A percentile compares a stretch with the other conserved stretches of the same genome.
phyloP scores from a whole-genome alignment of 2,888 invertebrate species.

The Aquatica leii region DNA sequence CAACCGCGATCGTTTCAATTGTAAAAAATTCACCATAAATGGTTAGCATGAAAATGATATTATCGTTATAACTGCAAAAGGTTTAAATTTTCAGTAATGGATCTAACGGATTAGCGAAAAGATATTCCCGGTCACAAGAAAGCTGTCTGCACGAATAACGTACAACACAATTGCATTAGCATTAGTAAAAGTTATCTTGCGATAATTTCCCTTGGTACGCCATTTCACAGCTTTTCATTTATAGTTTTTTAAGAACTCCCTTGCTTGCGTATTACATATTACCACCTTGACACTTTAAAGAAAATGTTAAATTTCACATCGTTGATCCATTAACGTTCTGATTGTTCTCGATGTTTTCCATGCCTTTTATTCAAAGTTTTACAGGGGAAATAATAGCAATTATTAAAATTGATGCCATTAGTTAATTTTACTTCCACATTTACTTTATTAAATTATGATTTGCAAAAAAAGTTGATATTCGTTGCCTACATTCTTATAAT shows the following conservation, averaged over 20 bases:
- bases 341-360: no score
- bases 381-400: no score
- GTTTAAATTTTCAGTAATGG: constrained; percentile 21
- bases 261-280: background rate
- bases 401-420: no score
- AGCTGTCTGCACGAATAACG: constrained; percentile 22
- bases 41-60: constrained; percentile 8
- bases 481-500: no score
- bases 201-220: constrained; percentile 38
- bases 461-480: no score
- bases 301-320: background rate
- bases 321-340: background rate
- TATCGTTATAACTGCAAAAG: constrained; percentile 10
- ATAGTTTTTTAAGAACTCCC: constrained; percentile 18
- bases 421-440: no score
- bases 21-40: background rate
- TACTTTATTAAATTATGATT: no score
- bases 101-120: constrained; percentile 13
- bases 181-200: constrained; percentile 39
- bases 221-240: constrained; percentile 18
- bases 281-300: background rate
- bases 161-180: constrained; percentile 40
- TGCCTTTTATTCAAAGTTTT: no score
- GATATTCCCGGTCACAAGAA: constrained; percentile 17
- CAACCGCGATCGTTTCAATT: no score